phyloP scores from a whole-genome alignment of 2,113 vertebrate genomes.

The Callithrix jacchus region DNA sequence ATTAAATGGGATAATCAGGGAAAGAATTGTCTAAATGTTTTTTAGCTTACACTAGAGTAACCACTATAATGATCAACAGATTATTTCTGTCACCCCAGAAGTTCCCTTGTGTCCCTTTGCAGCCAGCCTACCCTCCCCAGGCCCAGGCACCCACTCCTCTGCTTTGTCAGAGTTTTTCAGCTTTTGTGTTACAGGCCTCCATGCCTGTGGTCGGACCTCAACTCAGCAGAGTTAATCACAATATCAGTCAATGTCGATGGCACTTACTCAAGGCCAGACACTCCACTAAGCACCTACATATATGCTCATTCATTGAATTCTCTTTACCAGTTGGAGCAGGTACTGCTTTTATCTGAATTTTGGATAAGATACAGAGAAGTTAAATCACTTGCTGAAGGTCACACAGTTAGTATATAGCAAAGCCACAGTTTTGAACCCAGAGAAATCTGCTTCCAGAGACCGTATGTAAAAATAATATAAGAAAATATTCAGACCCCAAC shows the following conservation, averaged over 20 bases:
- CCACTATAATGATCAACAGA: background rate
- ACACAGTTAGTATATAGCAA: background rate
- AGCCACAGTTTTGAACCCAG: constrained; percentile 23
- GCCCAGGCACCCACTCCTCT: background rate
- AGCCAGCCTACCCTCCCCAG: background rate
- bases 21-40: background rate
- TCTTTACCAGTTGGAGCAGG: background rate
- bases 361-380: background rate
- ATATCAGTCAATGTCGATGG: background rate
- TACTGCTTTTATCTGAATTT: background rate
- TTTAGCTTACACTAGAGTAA: background rate
- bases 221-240: background rate
- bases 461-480: background rate
- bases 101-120: background rate
- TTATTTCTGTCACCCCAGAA: background rate
- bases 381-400: background rate
- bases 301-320: background rate
- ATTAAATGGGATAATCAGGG: background rate
- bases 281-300: background rate
- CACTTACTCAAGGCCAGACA: background rate
- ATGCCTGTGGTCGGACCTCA: background rate
- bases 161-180: constrained; percentile 8
- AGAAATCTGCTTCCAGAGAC: background rate
- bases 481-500: background rate
- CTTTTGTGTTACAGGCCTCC: background rate